phyloP scores from a whole-genome alignment of 2,113 vertebrate species.

The Apistogramma diplotaenia region DNA sequence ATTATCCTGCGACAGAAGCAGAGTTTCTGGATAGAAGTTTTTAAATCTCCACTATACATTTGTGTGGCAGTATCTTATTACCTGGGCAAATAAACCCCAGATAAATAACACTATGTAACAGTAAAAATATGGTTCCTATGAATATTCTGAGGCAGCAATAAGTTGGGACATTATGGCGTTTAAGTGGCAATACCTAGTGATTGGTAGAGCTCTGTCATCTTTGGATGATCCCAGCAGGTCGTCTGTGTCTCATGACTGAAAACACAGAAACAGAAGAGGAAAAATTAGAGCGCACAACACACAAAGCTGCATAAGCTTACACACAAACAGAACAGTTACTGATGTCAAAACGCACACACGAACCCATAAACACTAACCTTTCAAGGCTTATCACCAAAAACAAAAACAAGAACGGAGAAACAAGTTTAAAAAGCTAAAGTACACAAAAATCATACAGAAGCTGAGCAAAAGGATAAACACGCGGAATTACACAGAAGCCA shows the following conservation, averaged over 20 bases:
- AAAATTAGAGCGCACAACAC: neutral
- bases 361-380: neutral
- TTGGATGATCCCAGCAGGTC: constrained; percentile 95
- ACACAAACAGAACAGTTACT: neutral
- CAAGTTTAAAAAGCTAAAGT: neutral
- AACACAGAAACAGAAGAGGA: constrained; percentile 18
- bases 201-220: constrained; percentile 94
- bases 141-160: neutral
- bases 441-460: neutral
- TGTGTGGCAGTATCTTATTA: neutral
- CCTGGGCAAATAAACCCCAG: neutral
- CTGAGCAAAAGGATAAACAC: neutral
- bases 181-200: constrained; percentile 85
- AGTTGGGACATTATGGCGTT: neutral
- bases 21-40: neutral
- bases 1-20: neutral
- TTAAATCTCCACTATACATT: neutral
- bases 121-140: neutral
- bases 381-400: neutral
- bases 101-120: neutral
- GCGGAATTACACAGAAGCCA: neutral
- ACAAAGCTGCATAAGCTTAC: neutral
- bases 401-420: neutral
- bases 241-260: constrained; percentile 92
- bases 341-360: neutral